A percentile compares a stretch with the other conserved stretches of the same genome.
Conservation (phyloP, 2,113 vertebrate species). For the Percina caprodes region DNA sequence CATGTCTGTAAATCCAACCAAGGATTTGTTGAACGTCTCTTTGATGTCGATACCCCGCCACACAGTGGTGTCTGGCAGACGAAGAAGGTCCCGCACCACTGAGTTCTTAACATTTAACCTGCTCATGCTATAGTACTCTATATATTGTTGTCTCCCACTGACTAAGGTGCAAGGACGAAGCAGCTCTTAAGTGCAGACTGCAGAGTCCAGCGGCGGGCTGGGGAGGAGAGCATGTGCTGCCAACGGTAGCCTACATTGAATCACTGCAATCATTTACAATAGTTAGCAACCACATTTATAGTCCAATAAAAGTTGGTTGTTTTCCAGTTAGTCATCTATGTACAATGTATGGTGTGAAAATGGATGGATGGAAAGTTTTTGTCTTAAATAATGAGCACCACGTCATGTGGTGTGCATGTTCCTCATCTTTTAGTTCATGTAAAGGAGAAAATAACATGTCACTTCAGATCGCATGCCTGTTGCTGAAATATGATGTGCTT, state of each 20-base stretch:
- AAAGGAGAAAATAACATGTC: conserved; percentile 68
- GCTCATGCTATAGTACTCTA: conserved; percentile 8
- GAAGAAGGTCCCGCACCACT: not conserved
- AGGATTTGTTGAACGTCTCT: conserved; percentile 49
- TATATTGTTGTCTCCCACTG: conserved; percentile 27
- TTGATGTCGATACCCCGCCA: conserved; percentile 41
- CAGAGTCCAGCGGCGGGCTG: not conserved
- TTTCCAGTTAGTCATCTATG: conserved; percentile 52
- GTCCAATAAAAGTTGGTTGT: conserved; percentile 52
- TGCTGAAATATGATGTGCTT: conserved; percentile 61
- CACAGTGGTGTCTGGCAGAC: conserved; percentile 43
- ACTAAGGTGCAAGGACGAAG: conserved; percentile 24
- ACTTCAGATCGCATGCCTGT: conserved; percentile 49
- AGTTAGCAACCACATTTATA: conserved; percentile 47
- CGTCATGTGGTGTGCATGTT: conserved; percentile 37
- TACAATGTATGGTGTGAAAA: conserved; percentile 29
- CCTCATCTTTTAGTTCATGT: conserved; percentile 44
- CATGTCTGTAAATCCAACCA: conserved; percentile 33
- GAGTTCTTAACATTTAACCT: conserved; percentile 49
- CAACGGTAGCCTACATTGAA: conserved; percentile 10
- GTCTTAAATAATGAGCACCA: conserved; percentile 24
- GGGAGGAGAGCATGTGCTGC: not conserved
- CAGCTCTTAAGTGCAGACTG: conserved; percentile 11
- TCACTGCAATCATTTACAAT: conserved; percentile 48
- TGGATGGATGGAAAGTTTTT: conserved; percentile 37